Base-by-base conservation (phyloP, 2,888 invertebrate species). In the Resseliella maxima region DNA sequence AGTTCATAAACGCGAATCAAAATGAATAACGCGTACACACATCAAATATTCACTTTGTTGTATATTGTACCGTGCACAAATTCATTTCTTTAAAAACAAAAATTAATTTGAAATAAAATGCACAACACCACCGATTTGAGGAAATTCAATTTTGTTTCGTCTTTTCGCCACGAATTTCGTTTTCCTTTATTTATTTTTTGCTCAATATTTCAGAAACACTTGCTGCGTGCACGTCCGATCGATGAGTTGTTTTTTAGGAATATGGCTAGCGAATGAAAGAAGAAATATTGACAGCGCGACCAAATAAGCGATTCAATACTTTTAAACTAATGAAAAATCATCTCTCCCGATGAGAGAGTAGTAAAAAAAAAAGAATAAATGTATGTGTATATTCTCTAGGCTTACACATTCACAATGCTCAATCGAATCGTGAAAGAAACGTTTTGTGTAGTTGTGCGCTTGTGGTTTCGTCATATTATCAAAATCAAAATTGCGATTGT, bases 291-390 rank as follows among this genome's bases (percentile, higher is more conserved):
- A 83, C 83, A 83, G 83, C 83, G 41, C 83, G 38, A 83, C 83
- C 83, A 83, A 83, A 38, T 38, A 38, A 83, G 38, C 83, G n/a
- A n/a, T 83, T 83, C 83, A 83, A 83, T 83, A 83, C 83, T n/a
- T 38, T 38, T 83, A 36, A 38, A 38, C 83, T 38, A 38, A 83
- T 83, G 83, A 38, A 83, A 36, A 83, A 38, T 83, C 38, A 83
- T 83, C 38, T 38, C n/a, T n/a, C n/a, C n/a, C 83, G 8, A 24
- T 83, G 83, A 12, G n/a, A 54, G n/a, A 54, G 18, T 10, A n/a
- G n/a, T 10, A 18, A 41, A 54, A 54, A 54, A 54, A 54, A 64
- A 38, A 83, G n/a, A 83, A 38, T n/a, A n/a, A n/a, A n/a, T n/a
- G n/a, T n/a, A n/a, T n/a, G n/a, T n/a, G n/a, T n/a, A n/a, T n/a